phyloP scores from a whole-genome alignment of 2,797 vertebrate species.

The Epinephelus coioides region DNA sequence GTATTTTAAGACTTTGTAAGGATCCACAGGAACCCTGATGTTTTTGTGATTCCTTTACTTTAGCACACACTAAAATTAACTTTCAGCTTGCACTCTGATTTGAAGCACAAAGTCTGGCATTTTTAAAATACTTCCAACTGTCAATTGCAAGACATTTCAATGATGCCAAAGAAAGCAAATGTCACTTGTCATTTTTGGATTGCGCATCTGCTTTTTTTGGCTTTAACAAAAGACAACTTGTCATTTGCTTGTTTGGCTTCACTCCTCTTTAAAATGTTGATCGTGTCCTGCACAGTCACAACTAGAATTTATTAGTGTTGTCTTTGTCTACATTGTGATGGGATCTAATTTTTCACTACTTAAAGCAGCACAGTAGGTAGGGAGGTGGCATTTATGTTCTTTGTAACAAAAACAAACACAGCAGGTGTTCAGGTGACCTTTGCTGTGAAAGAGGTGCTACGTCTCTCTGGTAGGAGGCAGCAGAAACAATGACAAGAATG shows the following conservation, averaged over 20 bases:
- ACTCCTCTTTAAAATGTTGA: neutral
- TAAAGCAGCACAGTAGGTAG: conserved; percentile 54
- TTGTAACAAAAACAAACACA: conserved; percentile 72
- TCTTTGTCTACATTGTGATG: conserved; percentile 33
- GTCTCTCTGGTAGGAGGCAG: conserved; percentile 50
- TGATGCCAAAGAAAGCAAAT: conserved; percentile 34
- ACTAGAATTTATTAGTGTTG: neutral
- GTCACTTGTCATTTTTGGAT: conserved; percentile 25
- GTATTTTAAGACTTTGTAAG: too few relatives aligned
- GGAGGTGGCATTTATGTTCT: conserved; percentile 72
- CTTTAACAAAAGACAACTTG: neutral
- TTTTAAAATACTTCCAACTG: conserved; percentile 17
- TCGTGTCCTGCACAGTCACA: conserved; percentile 13
- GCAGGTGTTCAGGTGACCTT: conserved; percentile 76
- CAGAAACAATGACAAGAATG: conserved; percentile 65
- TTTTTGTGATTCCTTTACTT: neutral
- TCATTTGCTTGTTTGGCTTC: conserved; percentile 1
- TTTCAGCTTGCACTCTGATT: neutral
- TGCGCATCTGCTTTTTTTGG: neutral
- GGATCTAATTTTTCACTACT: conserved; percentile 54
- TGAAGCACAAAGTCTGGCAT: neutral
- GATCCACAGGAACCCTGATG: too few relatives aligned
- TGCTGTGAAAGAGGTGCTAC: conserved; percentile 61
- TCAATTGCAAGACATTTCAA: conserved; percentile 33
- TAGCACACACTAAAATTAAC: neutral